These are phyloP conservation scores for Euzophera pinguis DNA, from an alignment of 2,888 invertebrate genomes.

Conservation along the genomic window DNA sequence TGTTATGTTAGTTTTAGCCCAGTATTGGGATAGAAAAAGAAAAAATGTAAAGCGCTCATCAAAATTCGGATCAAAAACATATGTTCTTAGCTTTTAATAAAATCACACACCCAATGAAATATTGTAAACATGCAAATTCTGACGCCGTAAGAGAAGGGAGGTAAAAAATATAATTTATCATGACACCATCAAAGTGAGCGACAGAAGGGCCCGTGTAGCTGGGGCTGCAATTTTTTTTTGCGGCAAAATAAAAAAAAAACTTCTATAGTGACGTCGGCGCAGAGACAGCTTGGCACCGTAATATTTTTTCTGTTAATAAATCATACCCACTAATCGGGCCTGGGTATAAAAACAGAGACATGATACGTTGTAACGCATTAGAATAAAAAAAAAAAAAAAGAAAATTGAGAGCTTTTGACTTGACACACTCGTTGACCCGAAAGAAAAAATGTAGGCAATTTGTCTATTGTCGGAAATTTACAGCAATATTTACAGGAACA, in stretches of 20 bases:
- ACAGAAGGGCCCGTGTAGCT: slow-evolving; percentile 43
- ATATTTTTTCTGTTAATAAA: slow-evolving; percentile 57
- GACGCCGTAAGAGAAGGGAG: slow-evolving; percentile 6
- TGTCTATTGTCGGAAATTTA: too few relatives aligned
- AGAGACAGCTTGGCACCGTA: slow-evolving; percentile 68
- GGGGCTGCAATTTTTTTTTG: slow-evolving; percentile 57
- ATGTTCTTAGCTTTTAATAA: too few relatives aligned
- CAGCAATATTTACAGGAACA: too few relatives aligned
- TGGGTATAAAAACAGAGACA: slow-evolving; percentile 4
- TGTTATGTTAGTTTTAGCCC: too few relatives aligned
- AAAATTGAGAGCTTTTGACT: background rate
- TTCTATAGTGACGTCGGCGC: slow-evolving; percentile 45
- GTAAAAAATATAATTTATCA: slow-evolving; percentile 43
- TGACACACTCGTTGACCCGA: too few relatives aligned
- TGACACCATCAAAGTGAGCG: slow-evolving; percentile 52
- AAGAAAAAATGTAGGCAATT: too few relatives aligned
- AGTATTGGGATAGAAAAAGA: too few relatives aligned
- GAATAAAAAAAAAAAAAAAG: background rate
- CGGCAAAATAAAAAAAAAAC: slow-evolving; percentile 39
- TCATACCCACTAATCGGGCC: slow-evolving; percentile 34
- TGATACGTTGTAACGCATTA: background rate
- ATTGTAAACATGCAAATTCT: slow-evolving; percentile 15
- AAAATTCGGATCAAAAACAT: too few relatives aligned
- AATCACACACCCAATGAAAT: slow-evolving; percentile 9
- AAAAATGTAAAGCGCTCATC: too few relatives aligned